A percentile compares a stretch with the other conserved stretches of the same genome.
Conservation (phyloP, 2,888 invertebrate species). For the Sphinx pinastri region DNA sequence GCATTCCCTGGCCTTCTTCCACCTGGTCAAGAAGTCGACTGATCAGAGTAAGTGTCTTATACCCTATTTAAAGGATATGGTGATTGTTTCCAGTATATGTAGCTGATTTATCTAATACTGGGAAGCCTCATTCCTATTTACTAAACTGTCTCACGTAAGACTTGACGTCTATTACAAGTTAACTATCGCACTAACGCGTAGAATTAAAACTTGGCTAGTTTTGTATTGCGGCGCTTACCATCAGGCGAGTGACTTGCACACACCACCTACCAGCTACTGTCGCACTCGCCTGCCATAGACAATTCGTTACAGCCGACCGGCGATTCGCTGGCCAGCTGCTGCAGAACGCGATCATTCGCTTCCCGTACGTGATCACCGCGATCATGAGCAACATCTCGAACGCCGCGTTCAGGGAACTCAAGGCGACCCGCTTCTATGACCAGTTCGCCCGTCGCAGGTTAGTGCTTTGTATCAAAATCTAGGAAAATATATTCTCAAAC, state of each 20-base stretch:
- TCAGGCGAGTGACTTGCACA: no score
- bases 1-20: conserved; percentile 59
- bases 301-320: background rate
- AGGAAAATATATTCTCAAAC: no score
- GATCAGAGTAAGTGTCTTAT: conserved; percentile 45
- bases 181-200: no score
- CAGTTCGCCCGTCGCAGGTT: background rate
- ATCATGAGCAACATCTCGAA: background rate
- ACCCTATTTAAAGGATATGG: conserved; percentile 29
- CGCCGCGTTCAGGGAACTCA: background rate
- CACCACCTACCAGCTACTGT: no score
- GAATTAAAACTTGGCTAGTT: no score
- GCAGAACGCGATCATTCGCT: background rate
- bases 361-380: background rate
- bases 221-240: no score
- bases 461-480: background rate
- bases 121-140: no score
- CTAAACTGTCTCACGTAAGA: no score
- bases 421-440: background rate
- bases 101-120: no score
- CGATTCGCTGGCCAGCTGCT: background rate
- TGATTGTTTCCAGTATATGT: no score
- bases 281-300: background rate
- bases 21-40: conserved; percentile 45
- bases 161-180: no score